These are phyloP conservation scores for Picathartes gymnocephalus DNA, from an alignment of 2,113 vertebrate species.

Conservation along the genomic window DNA sequence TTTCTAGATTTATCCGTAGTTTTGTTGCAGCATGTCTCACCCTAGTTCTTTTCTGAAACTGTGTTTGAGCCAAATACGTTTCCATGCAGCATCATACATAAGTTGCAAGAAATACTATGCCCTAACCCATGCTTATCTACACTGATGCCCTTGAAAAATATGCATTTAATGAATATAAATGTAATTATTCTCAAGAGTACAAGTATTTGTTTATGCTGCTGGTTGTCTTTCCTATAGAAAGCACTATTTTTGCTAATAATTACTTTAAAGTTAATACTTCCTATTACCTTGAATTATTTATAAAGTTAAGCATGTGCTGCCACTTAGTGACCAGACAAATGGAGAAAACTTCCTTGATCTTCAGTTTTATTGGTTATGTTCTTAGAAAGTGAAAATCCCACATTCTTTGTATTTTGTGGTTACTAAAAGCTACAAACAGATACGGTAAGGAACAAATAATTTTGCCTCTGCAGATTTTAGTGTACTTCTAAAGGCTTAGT, in stretches of 20 bases:
- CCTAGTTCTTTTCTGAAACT: neutral
- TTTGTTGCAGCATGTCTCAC: neutral
- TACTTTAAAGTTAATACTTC: constrained; percentile 72
- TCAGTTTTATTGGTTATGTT: constrained; percentile 45
- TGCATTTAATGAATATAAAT: constrained; percentile 41
- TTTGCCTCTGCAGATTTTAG: constrained; percentile 45
- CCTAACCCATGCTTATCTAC: neutral
- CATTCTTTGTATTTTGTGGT: constrained; percentile 44
- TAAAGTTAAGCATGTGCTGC: constrained; percentile 62
- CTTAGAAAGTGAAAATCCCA: constrained; percentile 45
- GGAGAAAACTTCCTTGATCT: constrained; percentile 58
- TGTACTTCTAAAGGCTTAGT: constrained; percentile 14
- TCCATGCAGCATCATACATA: neutral
- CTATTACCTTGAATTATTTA: constrained; percentile 75
- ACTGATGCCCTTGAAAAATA: constrained; percentile 34
- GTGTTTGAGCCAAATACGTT: neutral
- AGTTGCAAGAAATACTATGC: neutral
- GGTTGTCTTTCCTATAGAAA: constrained; percentile 39
- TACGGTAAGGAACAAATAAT: constrained; percentile 14
- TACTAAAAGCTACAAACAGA: constrained; percentile 58
- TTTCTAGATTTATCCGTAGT: neutral
- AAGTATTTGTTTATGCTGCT: neutral
- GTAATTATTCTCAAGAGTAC: constrained; percentile 23
- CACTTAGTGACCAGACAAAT: constrained; percentile 65
- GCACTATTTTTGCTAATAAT: constrained; percentile 58